A percentile compares a stretch with the other conserved stretches of the same genome.
phyloP scores from a whole-genome alignment of 2,888 invertebrate species.

The Drosophila anomalata region DNA sequence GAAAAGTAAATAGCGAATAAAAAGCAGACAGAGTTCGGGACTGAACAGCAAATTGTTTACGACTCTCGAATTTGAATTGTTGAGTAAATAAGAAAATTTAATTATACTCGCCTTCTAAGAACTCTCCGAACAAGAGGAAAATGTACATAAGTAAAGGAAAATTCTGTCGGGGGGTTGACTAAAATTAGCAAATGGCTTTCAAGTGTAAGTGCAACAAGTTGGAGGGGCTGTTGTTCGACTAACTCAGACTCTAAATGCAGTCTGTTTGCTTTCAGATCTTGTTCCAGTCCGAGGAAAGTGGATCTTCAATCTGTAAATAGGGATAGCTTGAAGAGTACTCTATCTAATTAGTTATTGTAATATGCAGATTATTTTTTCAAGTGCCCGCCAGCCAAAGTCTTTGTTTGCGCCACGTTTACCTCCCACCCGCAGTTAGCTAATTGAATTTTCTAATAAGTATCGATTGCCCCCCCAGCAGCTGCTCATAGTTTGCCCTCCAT shows the following conservation, averaged over 20 bases:
- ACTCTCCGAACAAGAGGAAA: constrained; percentile 18
- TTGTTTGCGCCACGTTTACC: constrained; percentile 10
- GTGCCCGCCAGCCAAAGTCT: neutral
- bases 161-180: neutral
- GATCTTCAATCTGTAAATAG: neutral
- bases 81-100: constrained; percentile 63
- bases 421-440: constrained; percentile 46
- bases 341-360: neutral
- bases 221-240: constrained; percentile 20
- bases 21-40: constrained; percentile 41
- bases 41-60: constrained; percentile 36
- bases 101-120: constrained; percentile 61
- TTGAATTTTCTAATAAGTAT: constrained; percentile 45
- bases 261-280: constrained; percentile 10
- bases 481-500: constrained; percentile 9
- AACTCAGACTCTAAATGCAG: constrained; percentile 25
- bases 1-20: constrained; percentile 36
- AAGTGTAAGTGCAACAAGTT: constrained; percentile 35
- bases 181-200: constrained; percentile 42
- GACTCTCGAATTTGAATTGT: constrained; percentile 53
- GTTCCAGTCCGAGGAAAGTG: neutral
- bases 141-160: neutral
- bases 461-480: constrained; percentile 25
- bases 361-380: constrained; percentile 1
- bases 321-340: neutral